These are phyloP conservation scores for Drosophila colorata DNA, from an alignment of 2,888 invertebrate genomes.

Conservation along the genomic window DNA sequence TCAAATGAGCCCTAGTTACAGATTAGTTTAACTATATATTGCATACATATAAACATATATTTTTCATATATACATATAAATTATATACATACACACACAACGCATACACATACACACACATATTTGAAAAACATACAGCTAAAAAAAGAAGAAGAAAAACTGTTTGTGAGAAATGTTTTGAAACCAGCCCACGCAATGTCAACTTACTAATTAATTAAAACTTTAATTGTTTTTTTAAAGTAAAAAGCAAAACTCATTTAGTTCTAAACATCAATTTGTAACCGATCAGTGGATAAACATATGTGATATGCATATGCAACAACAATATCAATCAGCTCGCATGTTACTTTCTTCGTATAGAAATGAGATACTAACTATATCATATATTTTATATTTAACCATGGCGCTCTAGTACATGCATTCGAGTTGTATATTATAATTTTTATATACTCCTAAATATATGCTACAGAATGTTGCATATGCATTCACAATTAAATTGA, in stretches of 20 bases:
- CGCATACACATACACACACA: constrained; percentile 30
- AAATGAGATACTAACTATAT: constrained; percentile 35
- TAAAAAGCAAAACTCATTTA: constrained; percentile 52
- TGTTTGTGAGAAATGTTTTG: constrained; percentile 58
- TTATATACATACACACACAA: constrained; percentile 35
- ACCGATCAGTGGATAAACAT: constrained; percentile 24
- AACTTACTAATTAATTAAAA: constrained; percentile 63
- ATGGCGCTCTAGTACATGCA: constrained; percentile 44
- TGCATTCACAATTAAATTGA: constrained; percentile 33
- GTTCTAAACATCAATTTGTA: constrained; percentile 44
- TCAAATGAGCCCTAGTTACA: constrained; percentile 80
- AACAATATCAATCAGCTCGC: constrained; percentile 15
- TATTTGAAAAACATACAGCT: constrained; percentile 28
- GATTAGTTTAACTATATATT: constrained; percentile 76
- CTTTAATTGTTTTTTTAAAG: constrained; percentile 49
- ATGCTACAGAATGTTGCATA: constrained; percentile 47
- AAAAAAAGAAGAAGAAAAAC: constrained; percentile 8
- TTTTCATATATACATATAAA: constrained; percentile 59
- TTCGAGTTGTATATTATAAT: constrained; percentile 32
- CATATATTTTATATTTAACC: constrained; percentile 42
- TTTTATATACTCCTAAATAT: constrained; percentile 29
- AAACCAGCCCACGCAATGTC: constrained; percentile 72
- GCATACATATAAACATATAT: constrained; percentile 60
- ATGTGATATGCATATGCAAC: constrained; percentile 37
- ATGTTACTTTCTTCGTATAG: constrained; percentile 11